Base-by-base conservation (phyloP, 1,140 invertebrate species). In the Drosophila tani region DNA sequence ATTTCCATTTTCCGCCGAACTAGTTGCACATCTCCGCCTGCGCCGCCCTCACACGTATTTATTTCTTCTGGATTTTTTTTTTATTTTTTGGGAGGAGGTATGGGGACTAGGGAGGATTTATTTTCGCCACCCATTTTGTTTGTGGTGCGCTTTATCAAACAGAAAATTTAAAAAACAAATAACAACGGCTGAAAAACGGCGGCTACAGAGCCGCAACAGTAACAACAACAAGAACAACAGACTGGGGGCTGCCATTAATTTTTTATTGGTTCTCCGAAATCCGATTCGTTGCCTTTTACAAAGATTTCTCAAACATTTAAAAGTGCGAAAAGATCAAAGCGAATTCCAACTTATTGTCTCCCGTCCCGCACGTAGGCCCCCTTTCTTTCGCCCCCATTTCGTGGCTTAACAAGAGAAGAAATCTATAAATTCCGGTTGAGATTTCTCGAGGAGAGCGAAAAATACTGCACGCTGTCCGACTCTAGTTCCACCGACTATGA, bases 161-260 rank as follows among this genome's bases (percentile, higher is more conserved):
- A 90, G 84, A 88, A 88, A 87, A 87, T 87, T 88, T 87, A 87
- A 87, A 87, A 87, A 87, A 87, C 84, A 87, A 87, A 87, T 88
- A 87, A 68, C 81, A 87, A 49, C 70, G 65, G 57, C 62, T 50
- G 40, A 62, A 80, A 41, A 67, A 56, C 60, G 17, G 41, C 40
- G 51, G 32, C 38, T 29, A 55, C 45, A 50, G 40, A 46, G 29
- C 47, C n/a, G 46, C 40, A 41, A 43, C 46, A 56, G 62, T 35
- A 77, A 45, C 49, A 76, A 59, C 77, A 75, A 55, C 47, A 82
- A 46, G 62, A 71, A 68, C 55, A 81, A 64, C 66, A 76, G 73
- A 50, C 64, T 32, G 60, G 58, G 57, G 45, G 32, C 84, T 70
- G 83, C 83, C 84, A 87, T 87, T 87, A 87, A 87, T 88, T 87